Conservation (phyloP, 2,113 vertebrate genomes). For the Silurus asotus region DNA sequence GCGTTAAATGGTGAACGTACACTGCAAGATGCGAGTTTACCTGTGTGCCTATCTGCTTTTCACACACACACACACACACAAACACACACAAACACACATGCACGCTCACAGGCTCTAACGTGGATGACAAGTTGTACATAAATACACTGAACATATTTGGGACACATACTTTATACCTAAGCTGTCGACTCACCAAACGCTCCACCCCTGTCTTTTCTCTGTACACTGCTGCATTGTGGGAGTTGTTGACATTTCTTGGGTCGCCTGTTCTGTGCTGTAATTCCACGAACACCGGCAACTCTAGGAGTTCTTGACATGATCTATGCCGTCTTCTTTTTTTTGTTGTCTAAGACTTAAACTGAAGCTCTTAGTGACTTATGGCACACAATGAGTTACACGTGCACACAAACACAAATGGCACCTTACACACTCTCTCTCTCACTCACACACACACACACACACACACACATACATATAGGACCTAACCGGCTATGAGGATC, state of each 20-base stretch:
- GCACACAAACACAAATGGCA: slow-evolving; percentile 37
- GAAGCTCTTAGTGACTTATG: slow-evolving; percentile 41
- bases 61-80: slow-evolving; percentile 13
- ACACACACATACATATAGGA: slow-evolving; percentile 29
- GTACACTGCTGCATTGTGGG: slow-evolving; percentile 28
- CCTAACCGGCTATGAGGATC: slow-evolving; percentile 34
- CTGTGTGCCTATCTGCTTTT: slow-evolving; percentile 52
- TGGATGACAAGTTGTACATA: slow-evolving; percentile 51
- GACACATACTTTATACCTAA: slow-evolving; percentile 45
- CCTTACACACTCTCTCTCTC: slow-evolving; percentile 12
- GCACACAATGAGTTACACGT: slow-evolving; percentile 27
- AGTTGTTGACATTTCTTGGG: slow-evolving; percentile 28
- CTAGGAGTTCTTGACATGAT: slow-evolving; percentile 36
- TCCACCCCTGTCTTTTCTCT: slow-evolving; percentile 11
- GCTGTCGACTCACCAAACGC: slow-evolving; percentile 22
- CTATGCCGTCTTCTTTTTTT: slow-evolving; percentile 35
- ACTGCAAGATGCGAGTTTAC: slow-evolving; percentile 42
- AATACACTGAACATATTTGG: slow-evolving; percentile 43
- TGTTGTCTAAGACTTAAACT: slow-evolving; percentile 27
- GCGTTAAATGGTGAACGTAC: slow-evolving; percentile 47
- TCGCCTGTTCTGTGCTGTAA: slow-evolving; percentile 46
- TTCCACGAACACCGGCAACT: slow-evolving; percentile 39
- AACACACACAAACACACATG: slow-evolving; percentile 37
- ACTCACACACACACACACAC: slow-evolving; percentile 36
- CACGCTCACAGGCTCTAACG: slow-evolving; percentile 36